These are phyloP conservation scores for Eurosta solidaginis DNA, from an alignment of 1,140 invertebrate species.

Conservation along the genomic window DNA sequence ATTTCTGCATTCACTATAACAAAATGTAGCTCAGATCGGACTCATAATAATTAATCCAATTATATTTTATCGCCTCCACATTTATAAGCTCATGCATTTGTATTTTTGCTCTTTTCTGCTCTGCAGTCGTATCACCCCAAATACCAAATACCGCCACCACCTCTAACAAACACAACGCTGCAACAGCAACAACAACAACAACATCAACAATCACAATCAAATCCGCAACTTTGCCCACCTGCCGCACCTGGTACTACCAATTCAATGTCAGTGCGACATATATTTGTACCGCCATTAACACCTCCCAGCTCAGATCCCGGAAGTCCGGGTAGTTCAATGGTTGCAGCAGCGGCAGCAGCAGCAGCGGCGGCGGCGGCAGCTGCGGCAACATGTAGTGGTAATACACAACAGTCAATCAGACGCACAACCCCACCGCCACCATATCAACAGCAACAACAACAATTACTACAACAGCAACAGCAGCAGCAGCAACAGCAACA, in stretches of 20 bases:
- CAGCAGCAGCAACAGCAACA: conserved; percentile 43
- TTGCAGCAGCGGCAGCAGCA: conserved; percentile 59
- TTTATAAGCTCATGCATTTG: conserved; percentile 9
- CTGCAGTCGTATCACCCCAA: conserved; percentile 55
- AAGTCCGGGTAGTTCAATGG: conserved; percentile 68
- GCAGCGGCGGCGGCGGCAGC: conserved; percentile 59
- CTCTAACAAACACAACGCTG: conserved; percentile 42
- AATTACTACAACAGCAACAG: conserved; percentile 39
- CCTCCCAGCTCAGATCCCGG: conserved; percentile 83
- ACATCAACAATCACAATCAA: conserved; percentile 45
- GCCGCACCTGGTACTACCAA: conserved; percentile 46
- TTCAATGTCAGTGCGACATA: conserved; percentile 61
- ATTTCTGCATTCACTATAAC: background rate
- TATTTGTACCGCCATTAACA: conserved; percentile 78
- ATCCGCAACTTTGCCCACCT: conserved; percentile 52
- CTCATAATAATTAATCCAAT: conserved; percentile 12
- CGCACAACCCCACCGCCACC: conserved; percentile 61
- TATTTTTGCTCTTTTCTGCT: background rate
- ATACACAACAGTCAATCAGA: conserved; percentile 42
- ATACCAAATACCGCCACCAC: conserved; percentile 61
- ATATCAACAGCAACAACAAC: conserved; percentile 52
- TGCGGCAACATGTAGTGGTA: conserved; percentile 58
- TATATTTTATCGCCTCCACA: background rate
- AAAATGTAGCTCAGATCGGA: background rate
- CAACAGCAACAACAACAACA: conserved; percentile 43